phyloP scores from a whole-genome alignment of 2,113 vertebrate species.

The Hipposideros armiger region DNA sequence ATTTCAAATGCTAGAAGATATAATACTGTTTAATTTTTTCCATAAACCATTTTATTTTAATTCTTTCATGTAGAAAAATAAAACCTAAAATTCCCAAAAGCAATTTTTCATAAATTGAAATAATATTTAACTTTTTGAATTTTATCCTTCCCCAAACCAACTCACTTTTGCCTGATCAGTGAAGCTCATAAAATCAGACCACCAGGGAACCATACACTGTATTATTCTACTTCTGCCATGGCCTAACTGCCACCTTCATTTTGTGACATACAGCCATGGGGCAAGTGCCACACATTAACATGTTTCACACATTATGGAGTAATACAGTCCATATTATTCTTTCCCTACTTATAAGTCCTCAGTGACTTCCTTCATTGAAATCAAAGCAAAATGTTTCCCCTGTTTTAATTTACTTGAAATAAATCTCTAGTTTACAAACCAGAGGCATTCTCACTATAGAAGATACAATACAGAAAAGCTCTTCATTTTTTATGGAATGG shows the following conservation, averaged over 20 bases:
- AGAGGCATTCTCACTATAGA: neutral
- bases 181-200: slow-evolving; percentile 33
- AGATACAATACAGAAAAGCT: neutral
- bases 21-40: neutral
- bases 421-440: neutral
- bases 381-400: neutral
- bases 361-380: neutral
- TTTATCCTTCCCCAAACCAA: neutral
- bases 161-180: slow-evolving; percentile 3
- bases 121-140: slow-evolving; percentile 11
- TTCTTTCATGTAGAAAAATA: neutral
- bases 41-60: slow-evolving; percentile 28
- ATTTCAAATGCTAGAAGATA: neutral
- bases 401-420: neutral
- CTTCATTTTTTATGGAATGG: neutral
- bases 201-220: neutral
- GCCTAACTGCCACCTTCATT: neutral
- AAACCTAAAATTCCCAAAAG: slow-evolving; percentile 19
- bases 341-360: neutral
- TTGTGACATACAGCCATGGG: neutral
- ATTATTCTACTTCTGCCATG: neutral
- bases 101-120: slow-evolving; percentile 48
- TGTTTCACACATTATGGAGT: neutral
- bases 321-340: neutral
- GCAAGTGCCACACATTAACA: neutral